Evolutionary conservation across 2,888 invertebrate genomes (phyloP), one percentile per base, ranked within the genome.

Genomic region (Polymixis flavicincta): DNA sequence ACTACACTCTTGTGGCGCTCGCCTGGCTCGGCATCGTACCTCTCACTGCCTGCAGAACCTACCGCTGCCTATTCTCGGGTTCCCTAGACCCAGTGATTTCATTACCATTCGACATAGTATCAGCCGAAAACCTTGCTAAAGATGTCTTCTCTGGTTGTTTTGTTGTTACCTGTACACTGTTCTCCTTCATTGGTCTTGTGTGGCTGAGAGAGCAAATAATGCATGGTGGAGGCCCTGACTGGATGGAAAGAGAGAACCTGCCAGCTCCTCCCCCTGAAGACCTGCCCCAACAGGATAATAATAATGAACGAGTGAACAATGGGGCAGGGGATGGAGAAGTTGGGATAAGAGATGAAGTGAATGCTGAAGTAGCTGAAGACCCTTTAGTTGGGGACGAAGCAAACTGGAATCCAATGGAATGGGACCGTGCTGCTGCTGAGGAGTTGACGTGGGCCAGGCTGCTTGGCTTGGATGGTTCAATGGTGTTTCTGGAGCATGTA

Each of bases 1-100:
- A 99, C 93, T 99, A 99, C 92, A 99, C 99, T 0, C 95, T 99
- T 67, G 99, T 99, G 5, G 99, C 99, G 11, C 97, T 99, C 71
- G 99, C 99, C 6, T 99, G 99, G 99, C 97, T 99, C 28, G 99
- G 99, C 6, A 97, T 99, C 64, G 99, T 99, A 13, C 99, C 99
- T 1, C 96, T 99, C 28, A 99, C 99, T 11, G 99, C 99, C 14
- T 99, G 99, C 95, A 97, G 99, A 84, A 99, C 99, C 72, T 99
- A 99, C 94, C 97, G 99, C 88, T 98, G 98, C 92, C 97, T 99
- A 74, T 99, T 99, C 95, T 98, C 98, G 59, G 99, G 99, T 60
- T 98, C 98, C 50, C 97, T 99, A 32, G 99, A 99, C 91, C 97
- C 98, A 81, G 97, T 98, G 80, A 97, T 99, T 87, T 98, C 98